A percentile compares a stretch with the other conserved stretches of the same genome.
phyloP scores from a whole-genome alignment of 2,888 invertebrate genomes.

The Tyria jacobaeae region DNA sequence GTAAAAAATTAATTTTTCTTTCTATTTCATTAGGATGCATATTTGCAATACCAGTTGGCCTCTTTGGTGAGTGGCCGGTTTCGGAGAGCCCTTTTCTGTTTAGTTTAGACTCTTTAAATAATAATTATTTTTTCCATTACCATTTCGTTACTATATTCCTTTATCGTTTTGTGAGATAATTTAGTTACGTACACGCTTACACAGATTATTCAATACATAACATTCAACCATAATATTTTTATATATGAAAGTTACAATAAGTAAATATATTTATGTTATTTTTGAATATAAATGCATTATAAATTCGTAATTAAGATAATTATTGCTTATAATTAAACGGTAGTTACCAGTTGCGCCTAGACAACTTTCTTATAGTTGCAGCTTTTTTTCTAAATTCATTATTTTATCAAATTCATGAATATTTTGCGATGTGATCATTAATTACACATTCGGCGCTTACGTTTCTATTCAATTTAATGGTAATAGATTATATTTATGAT shows the following conservation, averaged over 20 bases:
- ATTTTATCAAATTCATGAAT: conserved; percentile 39
- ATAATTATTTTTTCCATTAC: conserved; percentile 48
- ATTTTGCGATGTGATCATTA: conserved; percentile 49
- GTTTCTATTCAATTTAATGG: conserved; percentile 36
- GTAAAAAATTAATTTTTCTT: conserved; percentile 65
- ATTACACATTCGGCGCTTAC: conserved; percentile 37
- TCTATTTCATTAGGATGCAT: conserved; percentile 83
- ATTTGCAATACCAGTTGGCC: conserved; percentile 85
- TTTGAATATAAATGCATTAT: conserved; percentile 31
- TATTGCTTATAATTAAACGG: conserved; percentile 34
- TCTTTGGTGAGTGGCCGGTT: conserved; percentile 83
- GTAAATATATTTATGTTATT: conserved; percentile 29
- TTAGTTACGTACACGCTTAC: conserved; percentile 68
- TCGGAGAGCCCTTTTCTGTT: conserved; percentile 56
- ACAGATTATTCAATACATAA: conserved; percentile 67
- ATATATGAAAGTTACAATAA: conserved; percentile 34
- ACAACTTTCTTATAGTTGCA: conserved; percentile 29
- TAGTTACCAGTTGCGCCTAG: conserved; percentile 36
- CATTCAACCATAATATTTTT: conserved; percentile 38
- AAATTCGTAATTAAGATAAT: conserved; percentile 34
- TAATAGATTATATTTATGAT: conserved; percentile 14
- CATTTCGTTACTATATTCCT: conserved; percentile 46
- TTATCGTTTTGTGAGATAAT: conserved; percentile 47
- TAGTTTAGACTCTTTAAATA: conserved; percentile 64
- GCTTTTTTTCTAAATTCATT: conserved; percentile 45